phyloP scores from a whole-genome alignment of 2,797 vertebrate species.

The Ptychobarbus kaznakovi region DNA sequence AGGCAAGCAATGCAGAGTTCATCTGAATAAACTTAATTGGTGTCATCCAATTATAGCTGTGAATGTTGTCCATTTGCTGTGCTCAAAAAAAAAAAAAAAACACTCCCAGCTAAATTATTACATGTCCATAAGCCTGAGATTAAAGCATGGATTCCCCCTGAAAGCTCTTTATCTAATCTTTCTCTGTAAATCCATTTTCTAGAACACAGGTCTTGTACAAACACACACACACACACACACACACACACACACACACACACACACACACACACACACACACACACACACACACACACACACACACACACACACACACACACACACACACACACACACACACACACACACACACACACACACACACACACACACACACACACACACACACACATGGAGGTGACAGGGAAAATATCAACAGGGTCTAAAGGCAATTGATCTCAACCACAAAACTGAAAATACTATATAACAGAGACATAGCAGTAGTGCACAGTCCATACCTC shows the following conservation, averaged over 20 bases:
- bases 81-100: slow-evolving; percentile 65
- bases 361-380: background rate
- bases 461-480: background rate
- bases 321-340: background rate
- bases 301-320: background rate
- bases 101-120: slow-evolving; percentile 63
- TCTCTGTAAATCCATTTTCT: slow-evolving; percentile 70
- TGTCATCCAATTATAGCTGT: slow-evolving; percentile 63
- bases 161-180: slow-evolving; percentile 56
- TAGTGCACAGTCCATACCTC: slow-evolving; percentile 71
- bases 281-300: background rate
- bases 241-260: background rate
- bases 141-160: slow-evolving; percentile 67
- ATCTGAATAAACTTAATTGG: slow-evolving; percentile 28
- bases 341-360: background rate
- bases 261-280: background rate
- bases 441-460: slow-evolving; percentile 1
- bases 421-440: background rate
- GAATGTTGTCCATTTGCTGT: slow-evolving; percentile 66
- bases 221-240: background rate
- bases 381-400: background rate
- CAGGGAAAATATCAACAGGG: background rate
- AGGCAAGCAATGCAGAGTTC: background rate
- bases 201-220: slow-evolving; percentile 8
- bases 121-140: slow-evolving; percentile 68